Conservation (phyloP, 2,888 invertebrate genomes). For the Chydorus sphaericus region DNA sequence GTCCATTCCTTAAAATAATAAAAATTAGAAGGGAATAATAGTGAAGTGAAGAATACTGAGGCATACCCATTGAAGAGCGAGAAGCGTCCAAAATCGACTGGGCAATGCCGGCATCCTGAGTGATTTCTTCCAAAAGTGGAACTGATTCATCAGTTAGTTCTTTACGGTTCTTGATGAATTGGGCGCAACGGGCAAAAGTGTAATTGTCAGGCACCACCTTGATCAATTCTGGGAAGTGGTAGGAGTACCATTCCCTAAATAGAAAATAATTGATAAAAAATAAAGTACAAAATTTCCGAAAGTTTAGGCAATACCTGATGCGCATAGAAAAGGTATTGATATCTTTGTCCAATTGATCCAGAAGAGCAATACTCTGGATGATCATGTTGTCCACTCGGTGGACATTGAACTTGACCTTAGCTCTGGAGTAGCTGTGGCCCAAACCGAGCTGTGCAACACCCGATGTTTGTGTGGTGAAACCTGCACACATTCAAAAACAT, state of each 20-base stretch:
- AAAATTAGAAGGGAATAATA: conserved; percentile 5
- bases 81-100: conserved; percentile 84
- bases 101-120: conserved; percentile 75
- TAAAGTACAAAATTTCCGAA: conserved; percentile 38
- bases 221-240: conserved; percentile 96
- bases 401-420: conserved; percentile 98
- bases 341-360: conserved; percentile 97
- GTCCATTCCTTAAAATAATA: conserved; percentile 54
- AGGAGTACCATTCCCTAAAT: conserved; percentile 90
- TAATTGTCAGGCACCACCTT: conserved; percentile 94
- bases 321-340: conserved; percentile 98
- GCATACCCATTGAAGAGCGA: conserved; percentile 84
- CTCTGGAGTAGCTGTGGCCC: conserved; percentile 93
- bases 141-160: conserved; percentile 65
- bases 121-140: conserved; percentile 67
- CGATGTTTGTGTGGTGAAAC: conserved; percentile 59
- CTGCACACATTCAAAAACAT: conserved; percentile 38
- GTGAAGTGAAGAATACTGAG: not conserved
- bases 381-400: conserved; percentile 99
- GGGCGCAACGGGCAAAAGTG: conserved; percentile 67
- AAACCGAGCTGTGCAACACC: conserved; percentile 87
- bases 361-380: conserved; percentile 89
- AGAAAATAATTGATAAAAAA: too few species aligned
- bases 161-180: conserved; percentile 76
- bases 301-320: conserved; percentile 47